Conservation (phyloP, 1,140 invertebrate genomes). For the Eriocheir sinensis region DNA sequence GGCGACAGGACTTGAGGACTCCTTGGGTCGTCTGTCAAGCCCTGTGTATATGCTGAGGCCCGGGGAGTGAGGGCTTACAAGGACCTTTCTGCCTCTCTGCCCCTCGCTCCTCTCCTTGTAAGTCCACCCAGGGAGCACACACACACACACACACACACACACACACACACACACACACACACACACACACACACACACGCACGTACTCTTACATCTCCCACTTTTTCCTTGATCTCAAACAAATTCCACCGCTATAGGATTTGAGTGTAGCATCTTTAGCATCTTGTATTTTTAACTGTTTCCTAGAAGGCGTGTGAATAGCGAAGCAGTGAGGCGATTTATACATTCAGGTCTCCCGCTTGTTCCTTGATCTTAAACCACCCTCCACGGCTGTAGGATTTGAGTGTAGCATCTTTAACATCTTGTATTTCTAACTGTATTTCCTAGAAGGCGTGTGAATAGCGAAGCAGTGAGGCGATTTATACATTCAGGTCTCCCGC, state of each 20-base stretch:
- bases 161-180: too few relatives aligned
- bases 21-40: not conserved
- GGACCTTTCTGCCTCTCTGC: not conserved
- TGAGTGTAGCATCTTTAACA: not conserved
- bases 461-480: too few relatives aligned
- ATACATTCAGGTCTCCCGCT: too few relatives aligned
- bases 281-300: not conserved
- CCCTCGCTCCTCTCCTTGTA: conserved; percentile 10
- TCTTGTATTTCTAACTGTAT: not conserved
- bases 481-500: too few relatives aligned
- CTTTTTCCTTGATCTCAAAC: not conserved
- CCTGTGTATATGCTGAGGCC: not conserved
- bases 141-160: too few relatives aligned
- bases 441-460: not conserved
- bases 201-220: too few relatives aligned
- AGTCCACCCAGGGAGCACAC: not conserved
- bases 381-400: not conserved
- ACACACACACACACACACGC: too few relatives aligned
- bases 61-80: not conserved
- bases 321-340: too few relatives aligned
- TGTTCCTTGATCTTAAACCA: not conserved
- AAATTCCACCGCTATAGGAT: not conserved
- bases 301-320: too few relatives aligned
- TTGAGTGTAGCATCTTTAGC: not conserved
- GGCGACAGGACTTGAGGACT: not conserved